These are phyloP conservation scores for Ploceus nigricollis DNA, from an alignment of 2,113 vertebrate genomes.

Conservation along the genomic window DNA sequence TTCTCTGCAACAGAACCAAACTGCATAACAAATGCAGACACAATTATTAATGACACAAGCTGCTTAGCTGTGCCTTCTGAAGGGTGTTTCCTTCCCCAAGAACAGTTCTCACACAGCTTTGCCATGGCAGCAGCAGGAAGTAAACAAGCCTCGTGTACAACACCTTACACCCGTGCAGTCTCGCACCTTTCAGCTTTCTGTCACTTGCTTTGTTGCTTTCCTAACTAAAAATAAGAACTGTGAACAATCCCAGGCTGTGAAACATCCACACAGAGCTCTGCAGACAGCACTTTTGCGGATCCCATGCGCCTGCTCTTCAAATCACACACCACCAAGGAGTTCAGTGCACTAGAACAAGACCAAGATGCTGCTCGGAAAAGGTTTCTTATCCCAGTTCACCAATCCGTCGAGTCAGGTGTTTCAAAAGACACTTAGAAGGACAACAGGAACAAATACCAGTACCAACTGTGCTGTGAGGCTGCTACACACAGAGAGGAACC, in stretches of 20 bases:
- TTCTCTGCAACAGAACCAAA: not conserved
- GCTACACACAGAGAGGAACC: not conserved
- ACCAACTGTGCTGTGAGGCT: not conserved
- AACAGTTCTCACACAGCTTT: not conserved
- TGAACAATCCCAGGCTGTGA: not conserved
- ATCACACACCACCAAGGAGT: rapidly evolving
- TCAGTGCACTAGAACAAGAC: not conserved
- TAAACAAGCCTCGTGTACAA: not conserved
- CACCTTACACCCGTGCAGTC: not conserved
- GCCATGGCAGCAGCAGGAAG: not conserved
- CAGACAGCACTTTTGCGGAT: not conserved
- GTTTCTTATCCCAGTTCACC: not conserved
- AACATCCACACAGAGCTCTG: not conserved
- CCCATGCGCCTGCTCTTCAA: not conserved
- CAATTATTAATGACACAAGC: not conserved
- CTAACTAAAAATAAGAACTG: not conserved
- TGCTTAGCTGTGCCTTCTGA: not conserved
- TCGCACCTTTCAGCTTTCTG: not conserved
- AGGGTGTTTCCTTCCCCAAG: not conserved
- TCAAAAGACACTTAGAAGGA: not conserved
- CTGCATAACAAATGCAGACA: not conserved
- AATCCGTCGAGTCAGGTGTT: not conserved
- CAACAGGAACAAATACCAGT: not conserved
- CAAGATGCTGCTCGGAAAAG: not conserved
- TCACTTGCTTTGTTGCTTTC: not conserved